Evolutionary conservation across 2,888 invertebrate genomes (phyloP).

Genomic region (Cryptus armator): DNA sequence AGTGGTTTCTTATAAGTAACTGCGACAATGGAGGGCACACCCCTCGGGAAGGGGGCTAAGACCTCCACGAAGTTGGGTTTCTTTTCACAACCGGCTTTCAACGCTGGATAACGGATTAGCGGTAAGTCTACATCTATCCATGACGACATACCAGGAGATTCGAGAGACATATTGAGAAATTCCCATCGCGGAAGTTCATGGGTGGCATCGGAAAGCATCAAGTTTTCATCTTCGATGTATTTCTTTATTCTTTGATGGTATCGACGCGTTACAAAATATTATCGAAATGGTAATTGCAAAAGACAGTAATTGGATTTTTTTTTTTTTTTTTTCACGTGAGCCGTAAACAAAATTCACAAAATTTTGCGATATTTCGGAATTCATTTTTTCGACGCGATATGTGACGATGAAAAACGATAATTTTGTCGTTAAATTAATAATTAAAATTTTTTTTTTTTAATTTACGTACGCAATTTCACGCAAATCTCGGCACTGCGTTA

Average conservation of each 20-base stretch:
- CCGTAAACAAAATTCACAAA: too few relatives aligned
- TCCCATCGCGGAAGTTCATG: background rate
- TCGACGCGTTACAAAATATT: background rate
- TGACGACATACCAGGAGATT: background rate
- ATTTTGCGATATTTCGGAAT: too few relatives aligned
- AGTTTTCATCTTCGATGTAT: background rate
- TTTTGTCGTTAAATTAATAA: too few relatives aligned
- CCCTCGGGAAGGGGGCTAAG: background rate
- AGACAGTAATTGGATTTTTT: too few relatives aligned
- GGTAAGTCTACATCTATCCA: conserved; percentile 11
- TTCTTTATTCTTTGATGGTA: background rate
- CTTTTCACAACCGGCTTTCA: conserved; percentile 12
- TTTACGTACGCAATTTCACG: too few relatives aligned
- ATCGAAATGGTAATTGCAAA: background rate
- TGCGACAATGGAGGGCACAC: conserved; percentile 10
- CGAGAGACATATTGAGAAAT: conserved; percentile 2
- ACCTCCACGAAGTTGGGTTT: conserved; percentile 11
- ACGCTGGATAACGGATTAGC: conserved; percentile 14
- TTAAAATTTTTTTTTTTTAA: too few relatives aligned
- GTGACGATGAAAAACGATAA: too few relatives aligned
- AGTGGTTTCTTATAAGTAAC: conserved; percentile 13
- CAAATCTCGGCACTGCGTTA: too few relatives aligned
- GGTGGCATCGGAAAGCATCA: background rate
- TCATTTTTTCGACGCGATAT: too few relatives aligned
- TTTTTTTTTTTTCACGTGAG: too few relatives aligned